Base-by-base conservation (phyloP, 2,113 vertebrate genomes). In the Carassius carassius region DNA sequence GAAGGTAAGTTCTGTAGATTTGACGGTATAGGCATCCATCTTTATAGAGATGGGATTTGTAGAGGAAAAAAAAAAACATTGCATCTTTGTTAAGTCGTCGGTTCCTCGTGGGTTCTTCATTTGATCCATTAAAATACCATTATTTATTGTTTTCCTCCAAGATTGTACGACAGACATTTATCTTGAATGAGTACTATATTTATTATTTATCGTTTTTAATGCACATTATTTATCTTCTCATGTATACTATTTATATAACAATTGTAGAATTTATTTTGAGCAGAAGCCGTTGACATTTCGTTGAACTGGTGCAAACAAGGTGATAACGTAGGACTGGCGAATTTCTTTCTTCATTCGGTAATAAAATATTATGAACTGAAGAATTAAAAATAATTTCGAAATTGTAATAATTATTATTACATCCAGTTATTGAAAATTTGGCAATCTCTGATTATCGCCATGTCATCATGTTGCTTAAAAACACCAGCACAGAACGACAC, bases 191-290 rank as follows among this genome's bases (percentile, higher is more conserved):
- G 77, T 93, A 95, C 92, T 88, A 94, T 99, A 99, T 99, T 99
- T 99, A 99, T 99, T 98, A 97, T 98, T 99, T 98, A 96, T 95
- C 94, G 93, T 92, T 95, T 96, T 97, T 96, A 97, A 95, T 95
- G 95, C 93, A 95, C 95, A 97, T 98, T 99, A 99, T 99, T 99
- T 88, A 85, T 99, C 97, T 94, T 97, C 95, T 94, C 96, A 95
- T 95, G 96, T 97, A 86, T 89, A 92, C 88, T 95, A 99, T 99
- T 99, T 99, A 97, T 97, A 95, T 95, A 95, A 92, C 95, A 94
- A 92, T 91, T 94, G 95, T 97, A 96, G 93, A 96, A 88, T 93
- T 94, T 94, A 92, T 95, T 95, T 95, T 96, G 93, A 94, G 92
- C 93, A 96, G 94, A 93, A 91, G 90, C 94, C 90, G 69, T 92